Percentiles rank a stretch among this genome's conserved stretches.
Evolutionary conservation across 30 jellyfish, hydroid and myxozoan species (phyloP).

Genomic region (Pelagia noctiluca): DNA sequence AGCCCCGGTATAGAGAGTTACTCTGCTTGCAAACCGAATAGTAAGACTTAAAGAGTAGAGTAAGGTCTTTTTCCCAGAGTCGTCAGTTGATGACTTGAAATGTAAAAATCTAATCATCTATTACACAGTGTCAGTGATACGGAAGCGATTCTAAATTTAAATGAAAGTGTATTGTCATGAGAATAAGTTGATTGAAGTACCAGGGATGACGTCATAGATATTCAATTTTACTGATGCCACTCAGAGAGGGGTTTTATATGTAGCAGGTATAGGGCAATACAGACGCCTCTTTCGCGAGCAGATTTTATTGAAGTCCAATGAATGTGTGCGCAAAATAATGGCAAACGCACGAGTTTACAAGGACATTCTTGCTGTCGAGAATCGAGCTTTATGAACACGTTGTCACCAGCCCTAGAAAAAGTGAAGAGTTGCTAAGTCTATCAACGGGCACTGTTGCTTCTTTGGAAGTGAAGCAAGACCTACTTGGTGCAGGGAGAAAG

Average conservation of each 20-base stretch:
- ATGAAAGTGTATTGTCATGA: too few relatives aligned
- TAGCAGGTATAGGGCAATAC: conserved; percentile 30
- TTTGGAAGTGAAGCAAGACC: conserved; percentile 41
- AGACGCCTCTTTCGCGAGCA: conserved; percentile 55
- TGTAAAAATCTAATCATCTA: too few relatives aligned
- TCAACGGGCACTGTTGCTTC: conserved; percentile 56
- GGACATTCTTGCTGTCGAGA: conserved; percentile 59
- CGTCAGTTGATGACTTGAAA: too few relatives aligned
- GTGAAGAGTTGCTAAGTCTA: conserved; percentile 41
- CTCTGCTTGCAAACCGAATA: too few relatives aligned
- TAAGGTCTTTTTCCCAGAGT: too few relatives aligned
- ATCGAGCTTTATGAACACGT: conserved; percentile 62
- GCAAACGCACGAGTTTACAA: conserved; percentile 51
- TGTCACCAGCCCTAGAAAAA: conserved; percentile 37
- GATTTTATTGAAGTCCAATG: conserved; percentile 28
- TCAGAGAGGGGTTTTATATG: conserved; percentile 33
- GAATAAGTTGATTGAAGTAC: too few relatives aligned
- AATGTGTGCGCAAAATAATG: conserved; percentile 54
- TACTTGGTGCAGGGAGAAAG: conserved; percentile 7
- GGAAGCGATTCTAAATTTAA: too few relatives aligned
- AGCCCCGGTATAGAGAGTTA: too few relatives aligned
- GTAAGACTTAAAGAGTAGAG: too few relatives aligned
- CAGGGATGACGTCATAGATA: too few relatives aligned
- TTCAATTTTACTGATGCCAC: too few relatives aligned
- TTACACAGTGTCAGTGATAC: too few relatives aligned